Evolutionary conservation across 2,888 invertebrate genomes (phyloP), one percentile per base, ranked within the genome.

Genomic region (Pachycephus smyrnensis): DNA sequence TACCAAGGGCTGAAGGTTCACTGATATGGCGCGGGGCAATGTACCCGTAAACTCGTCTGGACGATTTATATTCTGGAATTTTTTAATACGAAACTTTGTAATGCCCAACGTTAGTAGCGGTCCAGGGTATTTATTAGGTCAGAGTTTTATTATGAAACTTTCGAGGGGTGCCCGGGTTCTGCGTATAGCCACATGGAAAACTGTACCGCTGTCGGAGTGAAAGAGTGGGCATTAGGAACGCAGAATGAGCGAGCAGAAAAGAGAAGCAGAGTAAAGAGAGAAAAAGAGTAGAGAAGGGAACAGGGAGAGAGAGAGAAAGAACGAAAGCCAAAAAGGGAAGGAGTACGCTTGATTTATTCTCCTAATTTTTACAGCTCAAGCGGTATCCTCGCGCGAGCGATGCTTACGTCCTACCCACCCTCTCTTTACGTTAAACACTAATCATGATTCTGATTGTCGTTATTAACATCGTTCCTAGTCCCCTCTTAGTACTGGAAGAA

Each of bases 41-140:
- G 23, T 33, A 71, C 31, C 33, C 71, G 71, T 71, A 33, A 33
- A 71, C 15, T 71, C 71, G 23, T 31, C 71, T 55, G 71, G 71
- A 33, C 71, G 71, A 71, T 71, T 71, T 71, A 71, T 71, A 71
- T 71, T 71, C 71, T 33, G 71, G 71, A 71, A 71, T 71, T 71
- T 71, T 71, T 71, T 71, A 30, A 71, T 71, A 71, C 71, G 71
- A 71, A 71, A 71, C 71, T 71, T 71, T 31, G 71, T 71, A 71
- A 71, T 33, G 31, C 15, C 32, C 31, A 3, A 23, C 71, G 71
- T 71, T 71, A 71, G 71, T 23, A 33, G 71, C 12, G 31, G 71
- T 32, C 71, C 71, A 33, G 71, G 71, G 71, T 71, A 71, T 71
- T 71, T 71, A 71, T 71, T 71, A 71, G 71, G 71, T 71, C 31